Percentiles rank a stretch among this genome's conserved stretches.
phyloP scores from a whole-genome alignment of 2,888 invertebrate genomes.

The Drepana falcataria region DNA sequence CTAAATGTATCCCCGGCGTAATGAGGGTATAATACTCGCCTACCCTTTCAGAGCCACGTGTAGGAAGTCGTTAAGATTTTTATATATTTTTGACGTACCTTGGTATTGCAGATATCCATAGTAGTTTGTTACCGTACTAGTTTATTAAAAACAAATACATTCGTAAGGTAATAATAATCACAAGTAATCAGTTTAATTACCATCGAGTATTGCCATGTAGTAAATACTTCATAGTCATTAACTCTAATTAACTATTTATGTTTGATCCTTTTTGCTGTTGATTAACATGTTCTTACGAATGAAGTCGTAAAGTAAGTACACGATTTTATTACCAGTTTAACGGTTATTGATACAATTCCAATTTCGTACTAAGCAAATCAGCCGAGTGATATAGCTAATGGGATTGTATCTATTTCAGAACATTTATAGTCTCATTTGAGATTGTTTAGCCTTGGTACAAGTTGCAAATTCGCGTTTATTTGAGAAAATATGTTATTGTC shows the following conservation, averaged over 20 bases:
- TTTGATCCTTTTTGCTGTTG: not conserved
- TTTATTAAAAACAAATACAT: too few relatives aligned
- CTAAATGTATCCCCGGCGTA: too few relatives aligned
- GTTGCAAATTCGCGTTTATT: not conserved
- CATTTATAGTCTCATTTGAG: not conserved
- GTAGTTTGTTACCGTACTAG: too few relatives aligned
- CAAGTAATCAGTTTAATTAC: too few relatives aligned
- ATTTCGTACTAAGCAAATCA: not conserved
- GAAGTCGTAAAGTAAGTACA: not conserved
- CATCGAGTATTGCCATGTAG: conserved; percentile 1
- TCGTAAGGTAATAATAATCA: too few relatives aligned
- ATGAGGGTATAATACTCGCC: too few relatives aligned
- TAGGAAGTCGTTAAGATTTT: too few relatives aligned
- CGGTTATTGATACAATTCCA: not conserved
- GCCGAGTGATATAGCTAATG: not conserved
- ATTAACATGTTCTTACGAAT: not conserved
- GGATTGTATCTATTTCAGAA: not conserved
- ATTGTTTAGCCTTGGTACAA: not conserved
- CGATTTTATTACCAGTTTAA: not conserved
- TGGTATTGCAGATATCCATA: too few relatives aligned
- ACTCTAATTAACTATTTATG: not conserved
- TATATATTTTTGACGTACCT: too few relatives aligned
- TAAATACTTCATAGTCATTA: not conserved
- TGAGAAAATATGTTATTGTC: not conserved
- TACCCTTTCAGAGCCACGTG: too few relatives aligned